A percentile compares a stretch with the other conserved stretches of the same genome.
phyloP scores from a whole-genome alignment of 2,888 invertebrate genomes.

The Drosophila flavopinicola region DNA sequence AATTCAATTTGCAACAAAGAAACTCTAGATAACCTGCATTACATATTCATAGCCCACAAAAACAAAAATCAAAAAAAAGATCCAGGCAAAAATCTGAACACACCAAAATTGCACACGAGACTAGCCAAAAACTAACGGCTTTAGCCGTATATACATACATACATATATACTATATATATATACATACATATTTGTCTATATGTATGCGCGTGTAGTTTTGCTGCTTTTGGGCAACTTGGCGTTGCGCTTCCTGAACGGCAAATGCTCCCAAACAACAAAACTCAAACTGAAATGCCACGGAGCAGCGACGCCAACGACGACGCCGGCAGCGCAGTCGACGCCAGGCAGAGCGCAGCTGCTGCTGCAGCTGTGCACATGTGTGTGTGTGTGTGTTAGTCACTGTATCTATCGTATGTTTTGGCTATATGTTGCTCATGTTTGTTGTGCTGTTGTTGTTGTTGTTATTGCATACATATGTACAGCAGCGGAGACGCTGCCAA shows the following conservation, averaged over 20 bases:
- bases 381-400: slow-evolving; percentile 40
- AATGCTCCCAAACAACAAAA: slow-evolving; percentile 72
- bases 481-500: slow-evolving; percentile 59
- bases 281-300: slow-evolving; percentile 62
- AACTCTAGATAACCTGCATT: slow-evolving; percentile 45
- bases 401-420: slow-evolving; percentile 75
- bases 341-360: slow-evolving; percentile 22
- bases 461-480: slow-evolving; percentile 50
- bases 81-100: slow-evolving; percentile 21
- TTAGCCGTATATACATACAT: slow-evolving; percentile 14
- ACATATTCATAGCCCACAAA: slow-evolving; percentile 52
- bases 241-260: slow-evolving; percentile 75
- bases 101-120: slow-evolving; percentile 8
- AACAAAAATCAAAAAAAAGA: slow-evolving; percentile 23
- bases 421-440: slow-evolving; percentile 75
- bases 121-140: slow-evolving; percentile 38
- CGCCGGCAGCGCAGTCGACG: slow-evolving; percentile 33
- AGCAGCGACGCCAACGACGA: too few species aligned
- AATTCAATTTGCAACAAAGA: slow-evolving; percentile 74
- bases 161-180: slow-evolving; percentile 3
- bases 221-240: slow-evolving; percentile 65
- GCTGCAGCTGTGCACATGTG: slow-evolving; percentile 42
- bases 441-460: slow-evolving; percentile 49
- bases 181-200: slow-evolving; percentile 12
- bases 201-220: slow-evolving; percentile 38